Conservation (phyloP, 1,140 invertebrate species). For the Drosophila watanabei region DNA sequence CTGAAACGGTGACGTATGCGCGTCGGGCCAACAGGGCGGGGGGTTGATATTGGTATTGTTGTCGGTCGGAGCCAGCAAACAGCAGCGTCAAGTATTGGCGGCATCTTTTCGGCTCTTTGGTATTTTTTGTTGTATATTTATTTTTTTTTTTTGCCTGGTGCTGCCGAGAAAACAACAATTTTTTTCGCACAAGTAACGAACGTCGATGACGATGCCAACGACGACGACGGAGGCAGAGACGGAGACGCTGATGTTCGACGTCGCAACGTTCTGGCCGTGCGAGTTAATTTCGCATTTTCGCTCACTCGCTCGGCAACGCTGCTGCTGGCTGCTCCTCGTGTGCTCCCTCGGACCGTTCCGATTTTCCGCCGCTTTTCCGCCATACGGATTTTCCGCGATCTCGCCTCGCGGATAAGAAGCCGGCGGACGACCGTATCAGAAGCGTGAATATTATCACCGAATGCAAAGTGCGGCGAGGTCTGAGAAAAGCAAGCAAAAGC, state of each 20-base stretch:
- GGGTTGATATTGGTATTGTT: conserved; percentile 43
- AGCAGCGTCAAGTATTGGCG: conserved; percentile 55
- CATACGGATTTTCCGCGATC: conserved; percentile 27
- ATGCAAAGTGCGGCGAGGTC: conserved; percentile 23
- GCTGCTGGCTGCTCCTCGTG: conserved; percentile 33
- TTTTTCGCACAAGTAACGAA: conserved; percentile 69
- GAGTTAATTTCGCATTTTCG: conserved; percentile 32
- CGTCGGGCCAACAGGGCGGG: conserved; percentile 34
- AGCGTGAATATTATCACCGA: conserved; percentile 45
- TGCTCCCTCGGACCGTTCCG: conserved; percentile 20
- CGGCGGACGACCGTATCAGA: conserved; percentile 34
- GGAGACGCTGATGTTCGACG: conserved; percentile 37
- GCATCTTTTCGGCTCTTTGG: conserved; percentile 53
- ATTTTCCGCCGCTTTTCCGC: conserved; percentile 10
- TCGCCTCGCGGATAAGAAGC: conserved; percentile 53
- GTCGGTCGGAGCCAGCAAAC: no score
- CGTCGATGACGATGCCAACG: conserved; percentile 24
- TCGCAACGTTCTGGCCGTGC: conserved; percentile 45
- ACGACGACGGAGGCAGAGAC: not conserved
- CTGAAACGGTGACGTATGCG: conserved; percentile 60
- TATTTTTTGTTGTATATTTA: not conserved
- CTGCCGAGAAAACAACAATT: conserved; percentile 50
- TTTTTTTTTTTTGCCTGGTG: not conserved
- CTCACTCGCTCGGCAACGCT: conserved; percentile 57
- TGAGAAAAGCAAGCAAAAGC: conserved; percentile 1